Percentiles rank a stretch among this genome's conserved stretches.
Conservation (phyloP, 2,888 invertebrate species). For the Arrhopalites spinosus region DNA sequence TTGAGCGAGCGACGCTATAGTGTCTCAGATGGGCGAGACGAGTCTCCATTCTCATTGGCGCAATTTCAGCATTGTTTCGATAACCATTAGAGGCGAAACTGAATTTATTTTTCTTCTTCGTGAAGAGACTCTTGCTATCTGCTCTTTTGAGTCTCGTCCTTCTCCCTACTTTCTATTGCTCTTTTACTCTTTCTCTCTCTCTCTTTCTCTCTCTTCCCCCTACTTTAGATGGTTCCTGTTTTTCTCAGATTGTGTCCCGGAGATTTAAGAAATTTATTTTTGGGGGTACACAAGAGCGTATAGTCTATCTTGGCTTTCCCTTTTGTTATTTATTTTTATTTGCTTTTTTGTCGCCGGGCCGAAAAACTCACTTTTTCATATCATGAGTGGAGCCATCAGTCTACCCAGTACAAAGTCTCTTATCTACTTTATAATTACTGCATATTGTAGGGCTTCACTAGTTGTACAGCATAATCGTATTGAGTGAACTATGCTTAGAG, state of each 20-base stretch:
- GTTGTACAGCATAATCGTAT: constrained; percentile 3
- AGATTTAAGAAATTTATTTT: constrained; percentile 54
- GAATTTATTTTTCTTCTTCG: constrained; percentile 42
- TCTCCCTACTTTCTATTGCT: constrained; percentile 6
- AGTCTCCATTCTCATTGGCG: constrained; percentile 39
- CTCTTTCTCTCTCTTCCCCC: constrained; percentile 6
- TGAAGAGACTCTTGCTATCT: constrained; percentile 23
- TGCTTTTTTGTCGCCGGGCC: constrained; percentile 44
- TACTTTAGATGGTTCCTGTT: constrained; percentile 4
- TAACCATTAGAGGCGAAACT: constrained; percentile 47
- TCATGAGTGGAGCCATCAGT: constrained; percentile 22
- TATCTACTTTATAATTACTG: constrained; percentile 30
- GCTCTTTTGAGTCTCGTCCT: constrained; percentile 30
- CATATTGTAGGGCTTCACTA: background rate
- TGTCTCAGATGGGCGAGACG: constrained; percentile 30
- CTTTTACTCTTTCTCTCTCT: constrained; percentile 32
- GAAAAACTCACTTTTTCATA: constrained; percentile 38
- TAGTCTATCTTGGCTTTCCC: constrained; percentile 31
- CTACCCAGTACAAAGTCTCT: constrained; percentile 23
- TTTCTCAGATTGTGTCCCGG: constrained; percentile 48
- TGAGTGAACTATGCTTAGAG: background rate
- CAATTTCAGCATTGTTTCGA: constrained; percentile 50
- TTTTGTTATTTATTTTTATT: constrained; percentile 54
- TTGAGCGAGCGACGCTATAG: constrained; percentile 29
- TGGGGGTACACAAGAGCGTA: background rate